Conservation (phyloP, 2,113 vertebrate genomes). For the Catharus fuscescens region DNA sequence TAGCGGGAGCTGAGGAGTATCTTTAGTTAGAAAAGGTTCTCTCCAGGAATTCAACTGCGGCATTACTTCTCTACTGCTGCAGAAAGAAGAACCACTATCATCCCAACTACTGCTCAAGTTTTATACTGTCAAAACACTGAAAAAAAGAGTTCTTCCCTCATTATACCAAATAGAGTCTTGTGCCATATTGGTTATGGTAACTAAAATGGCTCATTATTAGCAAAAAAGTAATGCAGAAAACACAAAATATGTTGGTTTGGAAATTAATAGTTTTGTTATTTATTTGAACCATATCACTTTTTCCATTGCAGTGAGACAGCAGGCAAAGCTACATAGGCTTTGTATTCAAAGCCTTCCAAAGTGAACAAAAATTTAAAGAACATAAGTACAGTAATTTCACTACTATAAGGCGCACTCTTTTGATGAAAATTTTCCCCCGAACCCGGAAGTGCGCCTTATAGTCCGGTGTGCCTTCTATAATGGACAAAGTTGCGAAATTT, state of each 20-base stretch:
- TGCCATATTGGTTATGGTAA: not conserved
- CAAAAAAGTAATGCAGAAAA: not conserved
- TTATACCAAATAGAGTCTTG: not conserved
- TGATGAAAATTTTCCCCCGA: too few relatives aligned
- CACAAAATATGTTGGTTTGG: rapidly evolving
- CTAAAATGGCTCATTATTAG: not conserved
- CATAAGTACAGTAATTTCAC: rapidly evolving
- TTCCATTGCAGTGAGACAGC: not conserved
- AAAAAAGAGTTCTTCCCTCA: not conserved
- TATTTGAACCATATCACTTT: not conserved
- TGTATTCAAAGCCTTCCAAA: not conserved
- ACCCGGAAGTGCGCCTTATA: too few relatives aligned
- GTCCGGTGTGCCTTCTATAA: too few relatives aligned
- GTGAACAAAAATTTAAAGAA: not conserved
- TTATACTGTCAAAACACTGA: not conserved
- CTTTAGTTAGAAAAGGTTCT: not conserved
- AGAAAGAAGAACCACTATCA: not conserved
- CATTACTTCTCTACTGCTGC: not conserved
- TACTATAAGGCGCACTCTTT: too few relatives aligned
- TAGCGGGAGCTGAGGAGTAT: not conserved
- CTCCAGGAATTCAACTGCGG: not conserved
- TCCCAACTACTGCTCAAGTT: not conserved
- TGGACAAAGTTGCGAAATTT: too few relatives aligned
- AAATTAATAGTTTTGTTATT: not conserved
- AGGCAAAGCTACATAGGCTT: not conserved